Conservation (phyloP, 2,888 invertebrate species). For the Melanophora roralis region DNA sequence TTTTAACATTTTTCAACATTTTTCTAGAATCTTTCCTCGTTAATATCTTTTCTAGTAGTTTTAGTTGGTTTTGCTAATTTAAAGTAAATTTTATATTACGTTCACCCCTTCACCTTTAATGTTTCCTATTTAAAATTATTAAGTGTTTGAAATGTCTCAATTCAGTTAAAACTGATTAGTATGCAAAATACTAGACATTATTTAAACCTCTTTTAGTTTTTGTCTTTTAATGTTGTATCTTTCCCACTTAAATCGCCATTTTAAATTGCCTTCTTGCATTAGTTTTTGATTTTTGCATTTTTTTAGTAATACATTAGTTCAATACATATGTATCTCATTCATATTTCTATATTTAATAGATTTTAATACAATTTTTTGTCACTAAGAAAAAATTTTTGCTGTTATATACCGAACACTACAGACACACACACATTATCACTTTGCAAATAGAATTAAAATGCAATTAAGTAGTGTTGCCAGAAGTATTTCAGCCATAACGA, state of each 20-base stretch:
- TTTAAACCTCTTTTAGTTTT: neutral
- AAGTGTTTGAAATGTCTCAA: too few species aligned
- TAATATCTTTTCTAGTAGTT: neutral
- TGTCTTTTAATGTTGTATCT: neutral
- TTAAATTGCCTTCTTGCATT: neutral
- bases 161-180: neutral
- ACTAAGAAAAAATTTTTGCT: too few species aligned
- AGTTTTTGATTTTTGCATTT: neutral
- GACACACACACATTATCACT: too few species aligned
- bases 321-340: too few species aligned
- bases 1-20: neutral
- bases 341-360: too few species aligned
- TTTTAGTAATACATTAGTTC: too few species aligned
- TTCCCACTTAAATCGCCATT: neutral
- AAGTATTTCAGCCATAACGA: too few species aligned
- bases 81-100: neutral
- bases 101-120: too few species aligned
- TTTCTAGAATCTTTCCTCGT: neutral
- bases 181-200: neutral
- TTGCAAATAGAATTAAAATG: too few species aligned
- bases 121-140: neutral
- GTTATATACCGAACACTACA: too few species aligned
- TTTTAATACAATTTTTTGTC: too few species aligned
- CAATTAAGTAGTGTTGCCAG: too few species aligned
- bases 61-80: neutral